Base-by-base conservation (phyloP, 2,797 vertebrate genomes). In the Heterohyrax brucei region DNA sequence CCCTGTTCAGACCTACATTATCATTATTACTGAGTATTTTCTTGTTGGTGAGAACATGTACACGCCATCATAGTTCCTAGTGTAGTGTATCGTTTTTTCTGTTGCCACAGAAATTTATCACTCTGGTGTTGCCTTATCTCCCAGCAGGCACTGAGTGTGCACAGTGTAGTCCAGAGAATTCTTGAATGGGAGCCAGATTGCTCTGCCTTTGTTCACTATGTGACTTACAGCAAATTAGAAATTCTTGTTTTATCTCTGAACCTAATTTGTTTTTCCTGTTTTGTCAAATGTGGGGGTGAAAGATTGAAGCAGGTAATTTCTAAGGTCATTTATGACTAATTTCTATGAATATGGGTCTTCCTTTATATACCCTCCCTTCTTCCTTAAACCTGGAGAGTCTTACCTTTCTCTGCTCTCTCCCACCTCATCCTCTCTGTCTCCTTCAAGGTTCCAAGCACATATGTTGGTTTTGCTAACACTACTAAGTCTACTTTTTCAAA, bases 171-270 rank as follows among this genome's bases (percentile, higher is more conserved):
- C 82, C 48, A 28, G 22, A 77, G 22, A 93, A 62, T 81, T 21
- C 82, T 92, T 87, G 72, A 75, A 16, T 84, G 46, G n/a, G n/a
- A 95, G n/a, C 77, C 68, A 77, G 30, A 75, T 56, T 44, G 22
- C 10, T 73, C 39, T 96, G 26, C 87, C 44, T 93, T 79, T 77
- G 62, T 82, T 93, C 16, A 61, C 50, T 78, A 7, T 96, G 10
- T 91, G 59, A 91, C 93, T 94, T 70, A 53, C 50, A 95, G 72
- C n/a, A 64, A 89, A 72, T 87, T 80, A 88, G 66, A 77, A 96
- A 96, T 87, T 81, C 12, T 3, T 92, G 16, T 80, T 62, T 92
- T 89, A 48, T 95, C 46, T 95, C 53, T 77, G 39, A 96, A 72
- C 18, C 53, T 77, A 2, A 14, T 79, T 18, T 30, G 61, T 76